phyloP scores from a whole-genome alignment of 2,113 vertebrate genomes.

The Nyctereutes procyonoides region DNA sequence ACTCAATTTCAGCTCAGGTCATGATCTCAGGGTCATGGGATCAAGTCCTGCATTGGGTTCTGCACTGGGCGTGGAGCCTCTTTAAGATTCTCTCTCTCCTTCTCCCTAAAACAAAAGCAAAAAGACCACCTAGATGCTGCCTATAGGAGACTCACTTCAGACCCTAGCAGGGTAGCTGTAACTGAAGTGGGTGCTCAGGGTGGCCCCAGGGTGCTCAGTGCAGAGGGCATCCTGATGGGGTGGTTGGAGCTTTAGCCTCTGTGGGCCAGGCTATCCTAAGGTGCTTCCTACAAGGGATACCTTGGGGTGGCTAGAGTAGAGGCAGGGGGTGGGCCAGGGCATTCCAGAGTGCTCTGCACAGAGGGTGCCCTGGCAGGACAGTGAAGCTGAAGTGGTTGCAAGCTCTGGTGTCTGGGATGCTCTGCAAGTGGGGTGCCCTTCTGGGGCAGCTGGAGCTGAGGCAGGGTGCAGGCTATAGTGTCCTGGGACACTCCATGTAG shows the following conservation, averaged over 20 bases:
- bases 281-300: background rate
- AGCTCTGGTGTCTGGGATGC: fast-evolving
- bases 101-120: background rate
- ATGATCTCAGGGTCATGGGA: background rate
- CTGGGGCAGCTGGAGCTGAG: background rate
- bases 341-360: background rate
- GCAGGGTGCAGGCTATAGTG: background rate
- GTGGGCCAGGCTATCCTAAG: background rate
- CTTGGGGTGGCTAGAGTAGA: background rate
- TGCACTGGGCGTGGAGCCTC: background rate
- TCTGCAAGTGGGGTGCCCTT: background rate
- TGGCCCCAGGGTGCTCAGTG: background rate
- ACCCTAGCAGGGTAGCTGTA: background rate
- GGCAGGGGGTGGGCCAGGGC: background rate
- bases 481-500: background rate
- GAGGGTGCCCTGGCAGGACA: background rate
- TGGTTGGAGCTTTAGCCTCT: background rate
- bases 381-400: background rate
- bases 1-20: background rate
- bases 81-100: background rate
- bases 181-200: background rate
- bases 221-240: background rate
- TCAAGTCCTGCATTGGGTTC: background rate
- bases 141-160: background rate
- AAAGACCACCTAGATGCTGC: background rate